Evolutionary conservation across 2,113 vertebrate species (phyloP).

Genomic region (Chunga burmeisteri): DNA sequence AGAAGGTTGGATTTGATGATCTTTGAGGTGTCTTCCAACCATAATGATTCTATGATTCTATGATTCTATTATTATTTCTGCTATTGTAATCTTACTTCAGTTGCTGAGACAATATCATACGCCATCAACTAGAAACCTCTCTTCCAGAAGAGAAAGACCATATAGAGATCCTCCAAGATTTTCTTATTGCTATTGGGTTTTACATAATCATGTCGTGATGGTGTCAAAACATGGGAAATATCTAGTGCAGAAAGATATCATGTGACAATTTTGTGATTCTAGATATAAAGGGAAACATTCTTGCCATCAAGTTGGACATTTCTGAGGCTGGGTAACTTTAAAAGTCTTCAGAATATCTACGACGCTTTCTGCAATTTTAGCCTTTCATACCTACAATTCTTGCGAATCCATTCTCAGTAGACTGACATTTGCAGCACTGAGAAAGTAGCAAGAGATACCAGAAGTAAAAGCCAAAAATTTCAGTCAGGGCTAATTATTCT

Average conservation of each 20-base stretch:
- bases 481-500: not conserved
- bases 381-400: not conserved
- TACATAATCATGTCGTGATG: not conserved
- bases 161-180: not conserved
- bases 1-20: no score
- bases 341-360: not conserved
- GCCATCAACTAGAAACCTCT: not conserved
- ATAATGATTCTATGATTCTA: no score
- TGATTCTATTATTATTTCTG: not conserved
- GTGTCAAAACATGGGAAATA: not conserved
- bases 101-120: not conserved
- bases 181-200: not conserved
- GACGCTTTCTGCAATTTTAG: not conserved
- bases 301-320: not conserved
- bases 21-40: no score
- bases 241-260: fast-evolving
- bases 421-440: not conserved
- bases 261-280: not conserved
- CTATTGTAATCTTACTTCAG: not conserved
- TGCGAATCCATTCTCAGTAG: not conserved
- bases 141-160: not conserved
- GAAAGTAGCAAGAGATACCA: not conserved
- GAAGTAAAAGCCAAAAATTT: not conserved
- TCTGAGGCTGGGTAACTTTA: not conserved
- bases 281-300: not conserved